These are phyloP conservation scores for Pristionchus pacificus DNA, from an alignment of 1,140 invertebrate genomes.

Conservation along the genomic window DNA sequence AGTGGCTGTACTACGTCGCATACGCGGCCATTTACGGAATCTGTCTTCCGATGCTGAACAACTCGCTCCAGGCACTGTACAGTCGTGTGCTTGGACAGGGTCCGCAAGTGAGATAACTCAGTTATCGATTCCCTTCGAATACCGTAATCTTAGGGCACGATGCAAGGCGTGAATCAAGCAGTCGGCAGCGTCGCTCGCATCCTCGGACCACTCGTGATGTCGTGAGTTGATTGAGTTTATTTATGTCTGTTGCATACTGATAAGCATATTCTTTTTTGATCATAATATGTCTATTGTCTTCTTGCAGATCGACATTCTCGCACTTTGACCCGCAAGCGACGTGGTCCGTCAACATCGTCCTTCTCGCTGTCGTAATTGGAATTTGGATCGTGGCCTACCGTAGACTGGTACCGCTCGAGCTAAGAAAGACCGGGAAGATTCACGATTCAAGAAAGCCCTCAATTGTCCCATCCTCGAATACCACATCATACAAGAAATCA, in stretches of 20 bases:
- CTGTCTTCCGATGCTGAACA: conserved; percentile 37
- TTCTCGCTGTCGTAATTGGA: background rate
- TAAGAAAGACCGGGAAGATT: background rate
- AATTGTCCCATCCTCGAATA: no score
- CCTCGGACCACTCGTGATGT: conserved; percentile 43
- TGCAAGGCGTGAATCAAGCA: conserved; percentile 47
- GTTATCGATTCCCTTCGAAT: background rate
- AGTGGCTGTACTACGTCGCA: conserved; percentile 37
- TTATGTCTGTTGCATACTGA: background rate
- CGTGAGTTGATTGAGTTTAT: no score
- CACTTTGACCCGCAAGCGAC: conserved; percentile 36
- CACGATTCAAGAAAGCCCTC: no score
- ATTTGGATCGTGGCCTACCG: background rate
- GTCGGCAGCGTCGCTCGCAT: conserved; percentile 41
- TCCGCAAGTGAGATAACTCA: conserved; percentile 17
- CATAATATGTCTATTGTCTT: background rate
- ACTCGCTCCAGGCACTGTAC: conserved; percentile 45
- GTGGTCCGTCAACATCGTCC: conserved; percentile 30
- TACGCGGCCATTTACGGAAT: conserved; percentile 42
- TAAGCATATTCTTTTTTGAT: background rate
- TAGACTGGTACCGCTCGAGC: background rate
- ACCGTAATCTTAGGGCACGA: conserved; percentile 20
- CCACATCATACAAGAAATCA: no score
- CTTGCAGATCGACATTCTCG: conserved; percentile 25
- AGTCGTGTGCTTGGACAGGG: conserved; percentile 37